These are phyloP conservation scores for Tenebrosternarchus preto DNA, from an alignment of 2,113 vertebrate species.

Conservation along the genomic window DNA sequence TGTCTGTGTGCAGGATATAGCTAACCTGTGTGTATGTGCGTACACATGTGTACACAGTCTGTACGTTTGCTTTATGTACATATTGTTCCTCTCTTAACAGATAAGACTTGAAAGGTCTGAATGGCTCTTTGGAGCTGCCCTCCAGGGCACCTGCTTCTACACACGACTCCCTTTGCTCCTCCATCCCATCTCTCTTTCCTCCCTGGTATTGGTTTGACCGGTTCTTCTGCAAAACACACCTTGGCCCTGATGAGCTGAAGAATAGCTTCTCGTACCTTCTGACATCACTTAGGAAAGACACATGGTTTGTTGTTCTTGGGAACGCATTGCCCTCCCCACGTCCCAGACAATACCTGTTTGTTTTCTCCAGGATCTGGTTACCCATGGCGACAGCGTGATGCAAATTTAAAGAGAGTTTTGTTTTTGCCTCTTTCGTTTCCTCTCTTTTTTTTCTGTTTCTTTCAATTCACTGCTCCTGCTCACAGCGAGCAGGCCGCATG, in stretches of 20 bases:
- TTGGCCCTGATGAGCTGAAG: constrained; percentile 36
- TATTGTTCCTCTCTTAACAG: background rate
- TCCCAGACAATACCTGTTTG: constrained; percentile 42
- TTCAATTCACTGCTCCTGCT: too few relatives aligned
- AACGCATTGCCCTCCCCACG: constrained; percentile 18
- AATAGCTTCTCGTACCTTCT: constrained; percentile 53
- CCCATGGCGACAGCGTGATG: constrained; percentile 30
- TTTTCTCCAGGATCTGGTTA: constrained; percentile 33
- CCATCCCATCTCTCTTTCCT: background rate
- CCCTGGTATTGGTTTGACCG: constrained; percentile 33
- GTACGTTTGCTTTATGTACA: background rate
- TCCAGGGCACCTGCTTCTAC: too few relatives aligned
- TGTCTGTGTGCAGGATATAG: background rate
- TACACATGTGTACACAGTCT: background rate
- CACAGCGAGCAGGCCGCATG: too few relatives aligned
- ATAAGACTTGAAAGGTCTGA: background rate
- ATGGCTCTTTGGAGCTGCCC: background rate
- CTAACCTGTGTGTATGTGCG: background rate
- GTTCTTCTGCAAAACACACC: constrained; percentile 49
- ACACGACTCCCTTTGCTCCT: constrained; percentile 3
- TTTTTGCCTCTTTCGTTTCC: background rate
- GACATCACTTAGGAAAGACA: constrained; percentile 32
- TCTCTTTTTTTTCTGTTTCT: too few relatives aligned
- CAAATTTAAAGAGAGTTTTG: constrained; percentile 33
- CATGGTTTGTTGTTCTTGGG: constrained; percentile 34